Evolutionary conservation across 2,888 invertebrate genomes (phyloP).

Genomic region (Rotaria magnacalcarata): DNA sequence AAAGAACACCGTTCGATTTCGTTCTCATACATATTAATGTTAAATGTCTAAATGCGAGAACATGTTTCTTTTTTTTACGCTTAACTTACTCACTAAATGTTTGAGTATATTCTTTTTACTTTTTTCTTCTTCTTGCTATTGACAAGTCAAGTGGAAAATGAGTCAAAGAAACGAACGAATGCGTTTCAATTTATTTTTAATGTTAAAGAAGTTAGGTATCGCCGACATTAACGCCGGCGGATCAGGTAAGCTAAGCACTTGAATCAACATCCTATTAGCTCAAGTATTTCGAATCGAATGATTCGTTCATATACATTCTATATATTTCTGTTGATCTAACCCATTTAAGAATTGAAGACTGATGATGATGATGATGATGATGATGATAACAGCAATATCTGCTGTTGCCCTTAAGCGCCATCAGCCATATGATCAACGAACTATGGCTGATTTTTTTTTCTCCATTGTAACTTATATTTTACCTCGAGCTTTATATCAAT

Average conservation of each 20-base stretch:
- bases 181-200: constrained; percentile 16
- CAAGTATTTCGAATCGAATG: neutral
- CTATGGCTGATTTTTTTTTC: neutral
- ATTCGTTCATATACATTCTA: neutral
- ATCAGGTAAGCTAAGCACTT: constrained; percentile 21
- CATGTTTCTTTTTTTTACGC: neutral
- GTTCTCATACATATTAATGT: constrained; percentile 2
- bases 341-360: constrained; percentile 5
- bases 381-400: neutral
- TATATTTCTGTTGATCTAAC: neutral
- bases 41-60: neutral
- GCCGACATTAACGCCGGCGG: constrained; percentile 18
- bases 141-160: constrained; percentile 20
- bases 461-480: neutral
- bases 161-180: constrained; percentile 16
- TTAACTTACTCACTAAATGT: constrained; percentile 18
- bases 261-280: constrained; percentile 18
- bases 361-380: neutral
- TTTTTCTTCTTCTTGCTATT: neutral
- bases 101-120: neutral
- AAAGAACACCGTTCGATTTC: neutral
- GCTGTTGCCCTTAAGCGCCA: neutral
- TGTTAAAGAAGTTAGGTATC: constrained; percentile 22
- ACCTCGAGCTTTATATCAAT: neutral
- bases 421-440: neutral